Percentiles rank a stretch among this genome's conserved stretches.
phyloP scores from a whole-genome alignment of 2,888 invertebrate species.

The Hypsopygia costalis region DNA sequence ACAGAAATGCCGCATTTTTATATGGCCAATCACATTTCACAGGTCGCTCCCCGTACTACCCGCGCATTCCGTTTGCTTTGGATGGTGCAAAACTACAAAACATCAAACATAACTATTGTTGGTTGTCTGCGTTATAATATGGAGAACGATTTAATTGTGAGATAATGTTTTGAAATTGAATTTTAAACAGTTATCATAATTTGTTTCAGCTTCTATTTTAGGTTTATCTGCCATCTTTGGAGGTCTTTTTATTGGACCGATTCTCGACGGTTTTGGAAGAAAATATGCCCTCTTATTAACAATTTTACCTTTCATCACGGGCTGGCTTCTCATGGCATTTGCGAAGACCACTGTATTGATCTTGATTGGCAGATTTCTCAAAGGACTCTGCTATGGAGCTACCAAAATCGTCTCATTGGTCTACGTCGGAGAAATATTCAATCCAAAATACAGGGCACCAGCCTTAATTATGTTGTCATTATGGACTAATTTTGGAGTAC shows the following conservation, averaged over 20 bases:
- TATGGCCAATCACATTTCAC: too few relatives aligned
- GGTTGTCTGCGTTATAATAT: too few relatives aligned
- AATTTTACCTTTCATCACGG: conserved; percentile 24
- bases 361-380: conserved; percentile 28
- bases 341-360: conserved; percentile 22
- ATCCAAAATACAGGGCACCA: conserved; percentile 6
- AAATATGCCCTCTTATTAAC: conserved; percentile 26
- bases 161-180: too few relatives aligned
- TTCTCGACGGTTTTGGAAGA: conserved; percentile 31
- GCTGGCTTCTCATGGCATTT: conserved; percentile 29
- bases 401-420: conserved; percentile 27
- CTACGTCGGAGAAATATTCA: conserved; percentile 33
- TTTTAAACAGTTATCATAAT: too few relatives aligned
- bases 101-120: too few relatives aligned
- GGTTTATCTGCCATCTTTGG: conserved; percentile 30
- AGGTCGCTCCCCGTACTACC: too few relatives aligned
- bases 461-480: conserved; percentile 2
- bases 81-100: too few relatives aligned
- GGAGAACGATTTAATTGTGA: too few relatives aligned
- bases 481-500: conserved; percentile 1
- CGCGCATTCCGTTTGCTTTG: too few relatives aligned
- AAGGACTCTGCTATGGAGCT: conserved; percentile 29
- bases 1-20: too few relatives aligned
- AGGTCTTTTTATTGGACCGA: conserved; percentile 24
- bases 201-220: conserved; percentile 30